A percentile compares a stretch with the other conserved stretches of the same genome.
Evolutionary conservation across 2,113 vertebrate genomes (phyloP).

Genomic region (Rhinopithecus roxellana): DNA sequence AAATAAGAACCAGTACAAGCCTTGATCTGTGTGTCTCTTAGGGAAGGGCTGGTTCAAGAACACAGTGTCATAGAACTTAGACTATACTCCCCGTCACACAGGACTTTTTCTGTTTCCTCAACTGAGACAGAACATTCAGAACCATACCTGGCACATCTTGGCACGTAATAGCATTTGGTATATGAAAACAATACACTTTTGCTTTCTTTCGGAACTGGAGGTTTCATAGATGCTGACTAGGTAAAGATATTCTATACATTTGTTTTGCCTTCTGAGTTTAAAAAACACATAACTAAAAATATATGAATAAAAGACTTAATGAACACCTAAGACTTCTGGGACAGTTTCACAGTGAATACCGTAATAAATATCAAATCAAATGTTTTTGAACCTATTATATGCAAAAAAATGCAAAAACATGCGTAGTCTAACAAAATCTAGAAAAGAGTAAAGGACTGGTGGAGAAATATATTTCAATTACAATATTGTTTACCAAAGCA

Average conservation of each 20-base stretch:
- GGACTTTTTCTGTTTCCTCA: no score
- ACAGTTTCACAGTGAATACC: neutral
- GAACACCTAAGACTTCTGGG: neutral
- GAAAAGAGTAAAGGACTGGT: neutral
- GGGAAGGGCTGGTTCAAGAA: rapidly evolving
- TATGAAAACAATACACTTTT: rapidly evolving
- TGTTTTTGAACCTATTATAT: neutral
- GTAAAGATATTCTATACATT: rapidly evolving
- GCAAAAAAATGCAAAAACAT: neutral
- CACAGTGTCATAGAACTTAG: rapidly evolving
- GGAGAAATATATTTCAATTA: neutral
- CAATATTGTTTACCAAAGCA: neutral
- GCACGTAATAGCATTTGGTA: rapidly evolving
- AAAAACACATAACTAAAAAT: neutral
- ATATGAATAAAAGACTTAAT: neutral
- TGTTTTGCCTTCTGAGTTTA: neutral
- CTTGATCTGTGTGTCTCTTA: rapidly evolving
- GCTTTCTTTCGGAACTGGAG: no score
- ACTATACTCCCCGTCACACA: rapidly evolving
- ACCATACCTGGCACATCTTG: rapidly evolving
- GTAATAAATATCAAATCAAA: neutral
- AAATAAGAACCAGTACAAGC: rapidly evolving
- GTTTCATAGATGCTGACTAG: rapidly evolving
- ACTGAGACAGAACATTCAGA: rapidly evolving
- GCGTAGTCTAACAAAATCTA: neutral